Conservation (phyloP, 2,797 vertebrate species). For the Pseudochirops corinnae region DNA sequence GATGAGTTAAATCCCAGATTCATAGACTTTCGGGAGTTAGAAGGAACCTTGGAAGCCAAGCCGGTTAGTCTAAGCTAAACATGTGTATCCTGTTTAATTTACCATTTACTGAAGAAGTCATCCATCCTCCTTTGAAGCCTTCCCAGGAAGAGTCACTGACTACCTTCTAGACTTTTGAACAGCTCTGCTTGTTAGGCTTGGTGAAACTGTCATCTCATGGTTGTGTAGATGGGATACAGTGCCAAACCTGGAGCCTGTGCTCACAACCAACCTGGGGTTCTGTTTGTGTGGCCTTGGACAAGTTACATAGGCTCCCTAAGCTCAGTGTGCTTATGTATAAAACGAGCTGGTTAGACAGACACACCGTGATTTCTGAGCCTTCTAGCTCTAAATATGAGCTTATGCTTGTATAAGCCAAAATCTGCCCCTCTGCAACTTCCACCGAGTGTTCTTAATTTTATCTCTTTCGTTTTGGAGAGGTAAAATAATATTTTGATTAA, state of each 20-base stretch:
- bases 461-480: neutral
- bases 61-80: neutral
- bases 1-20: neutral
- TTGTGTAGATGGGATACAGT: too few relatives aligned
- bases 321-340: neutral
- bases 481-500: neutral
- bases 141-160: neutral
- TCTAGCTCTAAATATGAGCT: neutral
- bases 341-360: neutral
- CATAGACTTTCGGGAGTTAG: neutral
- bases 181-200: neutral
- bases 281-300: neutral
- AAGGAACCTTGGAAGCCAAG: neutral
- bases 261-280: neutral
- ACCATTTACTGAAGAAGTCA: neutral
- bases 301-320: neutral
- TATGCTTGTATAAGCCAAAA: neutral
- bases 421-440: neutral
- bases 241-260: neutral
- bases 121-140: neutral
- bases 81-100: neutral
- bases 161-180: neutral
- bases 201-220: too few relatives aligned
- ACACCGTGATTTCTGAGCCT: neutral
- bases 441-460: neutral